phyloP scores from a whole-genome alignment of 2,797 vertebrate species.

The Pantherophis vulpinus region DNA sequence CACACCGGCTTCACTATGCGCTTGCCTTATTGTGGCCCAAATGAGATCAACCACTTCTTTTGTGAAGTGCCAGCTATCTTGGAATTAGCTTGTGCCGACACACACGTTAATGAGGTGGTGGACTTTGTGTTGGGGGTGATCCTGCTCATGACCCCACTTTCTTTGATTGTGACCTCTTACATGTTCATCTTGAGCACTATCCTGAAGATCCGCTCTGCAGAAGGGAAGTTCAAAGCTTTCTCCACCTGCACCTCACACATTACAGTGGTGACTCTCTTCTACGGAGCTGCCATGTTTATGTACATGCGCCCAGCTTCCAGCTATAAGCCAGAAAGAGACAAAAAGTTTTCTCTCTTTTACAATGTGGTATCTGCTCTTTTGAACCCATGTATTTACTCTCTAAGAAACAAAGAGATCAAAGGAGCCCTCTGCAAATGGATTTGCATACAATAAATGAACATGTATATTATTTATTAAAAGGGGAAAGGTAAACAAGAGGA shows the following conservation, averaged over 20 bases:
- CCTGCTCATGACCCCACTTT: constrained; percentile 47
- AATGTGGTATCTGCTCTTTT: constrained; percentile 54
- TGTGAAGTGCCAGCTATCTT: constrained; percentile 47
- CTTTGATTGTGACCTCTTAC: constrained; percentile 45
- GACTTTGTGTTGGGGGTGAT: constrained; percentile 52
- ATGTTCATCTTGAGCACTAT: constrained; percentile 43
- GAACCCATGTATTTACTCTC: constrained; percentile 58
- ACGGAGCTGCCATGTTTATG: constrained; percentile 54
- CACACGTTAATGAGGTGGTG: constrained; percentile 43
- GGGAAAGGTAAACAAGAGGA: neutral
- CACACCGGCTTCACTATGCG: constrained; percentile 39
- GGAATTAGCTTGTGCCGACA: constrained; percentile 53
- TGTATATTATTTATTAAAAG: neutral
- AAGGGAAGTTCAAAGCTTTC: constrained; percentile 44
- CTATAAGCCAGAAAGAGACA: constrained; percentile 48
- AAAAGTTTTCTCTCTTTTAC: constrained; percentile 58
- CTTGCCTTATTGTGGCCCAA: constrained; percentile 56
- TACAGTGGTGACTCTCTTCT: constrained; percentile 54
- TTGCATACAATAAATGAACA: neutral
- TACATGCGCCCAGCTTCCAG: constrained; percentile 56
- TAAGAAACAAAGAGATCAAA: constrained; percentile 62
- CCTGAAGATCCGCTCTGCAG: constrained; percentile 39
- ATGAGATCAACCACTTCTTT: constrained; percentile 37
- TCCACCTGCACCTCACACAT: constrained; percentile 56
- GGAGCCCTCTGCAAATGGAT: constrained; percentile 47